A percentile compares a stretch with the other conserved stretches of the same genome.
Conservation (phyloP, 92 coral and sea anemone genomes). For the Porites evermanni region DNA sequence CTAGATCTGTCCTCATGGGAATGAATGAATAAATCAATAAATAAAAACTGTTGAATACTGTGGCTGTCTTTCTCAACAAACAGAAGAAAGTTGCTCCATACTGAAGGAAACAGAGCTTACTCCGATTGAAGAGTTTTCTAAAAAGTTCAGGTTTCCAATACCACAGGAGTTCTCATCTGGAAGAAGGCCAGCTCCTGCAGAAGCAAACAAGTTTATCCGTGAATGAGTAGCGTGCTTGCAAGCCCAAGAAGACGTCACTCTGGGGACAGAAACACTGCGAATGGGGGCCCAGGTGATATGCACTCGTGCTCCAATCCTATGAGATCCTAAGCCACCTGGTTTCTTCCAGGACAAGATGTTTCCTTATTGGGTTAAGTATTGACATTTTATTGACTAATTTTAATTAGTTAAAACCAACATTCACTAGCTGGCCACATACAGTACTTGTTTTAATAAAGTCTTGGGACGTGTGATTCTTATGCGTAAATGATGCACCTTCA, state of each 20-base stretch:
- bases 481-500: neutral
- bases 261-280: neutral
- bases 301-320: neutral
- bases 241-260: slow-evolving; percentile 15
- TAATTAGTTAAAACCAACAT: neutral
- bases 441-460: neutral
- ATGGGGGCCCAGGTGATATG: neutral
- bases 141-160: slow-evolving; percentile 31
- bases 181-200: neutral
- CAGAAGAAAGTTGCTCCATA: slow-evolving; percentile 6
- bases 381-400: neutral
- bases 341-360: neutral
- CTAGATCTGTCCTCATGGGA: too few relatives aligned
- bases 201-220: slow-evolving; percentile 13
- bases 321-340: neutral
- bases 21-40: too few relatives aligned
- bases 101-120: neutral
- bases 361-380: slow-evolving; percentile 7
- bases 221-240: slow-evolving; percentile 58
- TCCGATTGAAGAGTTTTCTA: neutral
- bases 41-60: neutral
- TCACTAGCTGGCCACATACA: neutral
- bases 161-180: slow-evolving; percentile 30
- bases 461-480: neutral
- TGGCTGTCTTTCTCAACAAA: neutral